Evolutionary conservation across 2,888 invertebrate genomes (phyloP).

Genomic region (Creontiades dilutus): DNA sequence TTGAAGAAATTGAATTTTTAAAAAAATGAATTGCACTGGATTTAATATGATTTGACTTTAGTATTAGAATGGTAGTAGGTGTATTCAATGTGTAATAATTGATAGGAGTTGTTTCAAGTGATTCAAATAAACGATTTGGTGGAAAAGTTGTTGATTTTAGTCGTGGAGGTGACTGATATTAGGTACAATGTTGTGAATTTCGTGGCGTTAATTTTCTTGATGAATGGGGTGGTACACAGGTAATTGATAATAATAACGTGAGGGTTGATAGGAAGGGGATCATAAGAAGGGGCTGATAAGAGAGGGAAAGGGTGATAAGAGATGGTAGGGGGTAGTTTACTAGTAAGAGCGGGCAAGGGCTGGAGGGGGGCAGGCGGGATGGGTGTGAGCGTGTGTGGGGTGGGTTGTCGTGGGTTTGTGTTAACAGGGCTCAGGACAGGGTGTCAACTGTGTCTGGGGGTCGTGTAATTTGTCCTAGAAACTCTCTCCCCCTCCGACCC

Average conservation of each 20-base stretch:
- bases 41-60: too few species aligned
- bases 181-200: too few species aligned
- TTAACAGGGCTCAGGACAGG: slow-evolving; percentile 75
- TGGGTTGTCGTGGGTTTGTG: slow-evolving; percentile 73
- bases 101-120: too few species aligned
- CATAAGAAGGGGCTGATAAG: slow-evolving; percentile 42
- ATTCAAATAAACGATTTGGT: too few species aligned
- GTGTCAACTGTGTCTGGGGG: slow-evolving; percentile 74
- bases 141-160: too few species aligned
- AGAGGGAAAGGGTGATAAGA: neutral
- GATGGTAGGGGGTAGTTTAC: slow-evolving; percentile 42
- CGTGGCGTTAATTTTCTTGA: neutral
- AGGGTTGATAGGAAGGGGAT: neutral
- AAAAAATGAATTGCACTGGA: too few species aligned
- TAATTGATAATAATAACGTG: slow-evolving; percentile 67
- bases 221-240: neutral
- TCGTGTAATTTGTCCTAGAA: slow-evolving; percentile 74
- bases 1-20: too few species aligned
- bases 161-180: too few species aligned
- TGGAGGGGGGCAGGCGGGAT: slow-evolving; percentile 64
- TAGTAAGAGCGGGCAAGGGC: slow-evolving; percentile 30
- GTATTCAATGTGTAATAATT: too few species aligned
- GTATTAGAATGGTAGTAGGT: too few species aligned
- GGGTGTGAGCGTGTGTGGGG: slow-evolving; percentile 69
- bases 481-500: neutral